A percentile compares a stretch with the other conserved stretches of the same genome.
phyloP scores from a whole-genome alignment of 2,797 vertebrate species.

The Chromobotia macracanthus region DNA sequence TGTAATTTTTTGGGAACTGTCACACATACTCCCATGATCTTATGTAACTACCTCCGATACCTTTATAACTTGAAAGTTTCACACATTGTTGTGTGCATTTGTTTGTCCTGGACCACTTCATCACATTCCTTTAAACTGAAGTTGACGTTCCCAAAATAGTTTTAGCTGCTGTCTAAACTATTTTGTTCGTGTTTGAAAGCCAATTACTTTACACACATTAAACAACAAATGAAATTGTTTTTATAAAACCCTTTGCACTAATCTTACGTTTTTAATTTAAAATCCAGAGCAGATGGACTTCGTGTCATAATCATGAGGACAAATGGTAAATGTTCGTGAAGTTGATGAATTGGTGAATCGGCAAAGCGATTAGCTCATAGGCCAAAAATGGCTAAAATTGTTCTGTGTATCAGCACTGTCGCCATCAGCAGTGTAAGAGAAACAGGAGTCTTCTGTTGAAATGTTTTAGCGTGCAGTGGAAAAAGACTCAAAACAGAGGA shows the following conservation, averaged over 20 bases:
- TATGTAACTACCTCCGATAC: too few relatives aligned
- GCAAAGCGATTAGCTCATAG: neutral
- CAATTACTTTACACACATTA: neutral
- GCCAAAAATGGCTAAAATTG: neutral
- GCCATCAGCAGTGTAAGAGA: neutral
- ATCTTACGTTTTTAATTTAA: neutral
- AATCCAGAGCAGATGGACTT: neutral
- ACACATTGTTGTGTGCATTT: neutral
- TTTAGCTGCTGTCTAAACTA: neutral
- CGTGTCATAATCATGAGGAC: neutral
- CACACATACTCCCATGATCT: neutral
- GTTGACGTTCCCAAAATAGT: neutral
- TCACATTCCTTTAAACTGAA: neutral
- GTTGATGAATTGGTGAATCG: conserved; percentile 3
- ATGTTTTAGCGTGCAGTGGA: neutral
- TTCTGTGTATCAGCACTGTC: neutral
- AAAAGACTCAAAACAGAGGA: neutral
- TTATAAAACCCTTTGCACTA: too few relatives aligned
- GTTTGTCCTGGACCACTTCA: neutral
- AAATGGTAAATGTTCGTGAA: neutral
- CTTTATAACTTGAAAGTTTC: neutral
- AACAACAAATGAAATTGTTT: neutral
- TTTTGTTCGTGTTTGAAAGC: too few relatives aligned
- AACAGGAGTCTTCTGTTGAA: too few relatives aligned
- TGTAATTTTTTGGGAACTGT: neutral